Evolutionary conservation across 1,140 invertebrate genomes (phyloP).

Genomic region (Drosophila orosa): DNA sequence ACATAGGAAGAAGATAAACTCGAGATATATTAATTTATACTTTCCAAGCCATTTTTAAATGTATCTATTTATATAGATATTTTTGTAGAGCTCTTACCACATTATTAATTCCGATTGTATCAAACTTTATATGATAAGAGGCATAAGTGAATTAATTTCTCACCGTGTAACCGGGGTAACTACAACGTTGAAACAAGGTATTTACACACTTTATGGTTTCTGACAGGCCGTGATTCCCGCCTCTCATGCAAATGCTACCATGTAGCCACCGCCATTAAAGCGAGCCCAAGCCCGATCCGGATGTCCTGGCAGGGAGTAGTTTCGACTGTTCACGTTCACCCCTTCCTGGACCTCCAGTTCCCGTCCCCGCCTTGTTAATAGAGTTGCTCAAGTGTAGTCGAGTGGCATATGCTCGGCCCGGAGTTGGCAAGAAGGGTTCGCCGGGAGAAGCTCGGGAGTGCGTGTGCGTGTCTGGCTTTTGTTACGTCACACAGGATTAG

Average conservation of each 20-base stretch:
- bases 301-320: conserved; percentile 37
- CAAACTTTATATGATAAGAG: not conserved
- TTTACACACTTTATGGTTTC: conserved; percentile 83
- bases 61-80: too few species aligned
- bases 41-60: not conserved
- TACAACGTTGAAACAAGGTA: conserved; percentile 62
- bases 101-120: not conserved
- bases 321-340: conserved; percentile 31
- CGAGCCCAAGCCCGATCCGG: conserved; percentile 41
- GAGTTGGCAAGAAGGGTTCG: conserved; percentile 26
- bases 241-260: conserved; percentile 61
- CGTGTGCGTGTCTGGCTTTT: conserved; percentile 71
- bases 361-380: conserved; percentile 56
- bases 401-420: conserved; percentile 63
- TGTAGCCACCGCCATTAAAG: conserved; percentile 59
- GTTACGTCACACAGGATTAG: conserved; percentile 79
- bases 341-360: conserved; percentile 22
- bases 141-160: not conserved
- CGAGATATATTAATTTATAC: too few species aligned
- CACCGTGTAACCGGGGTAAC: conserved; percentile 36
- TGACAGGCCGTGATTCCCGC: conserved; percentile 74
- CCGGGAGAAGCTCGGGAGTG: conserved; percentile 41
- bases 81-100: too few species aligned
- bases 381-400: conserved; percentile 77
- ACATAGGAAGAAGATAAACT: too few species aligned